phyloP scores from a whole-genome alignment of 2,113 vertebrate genomes.

The Peromyscus maniculatus region DNA sequence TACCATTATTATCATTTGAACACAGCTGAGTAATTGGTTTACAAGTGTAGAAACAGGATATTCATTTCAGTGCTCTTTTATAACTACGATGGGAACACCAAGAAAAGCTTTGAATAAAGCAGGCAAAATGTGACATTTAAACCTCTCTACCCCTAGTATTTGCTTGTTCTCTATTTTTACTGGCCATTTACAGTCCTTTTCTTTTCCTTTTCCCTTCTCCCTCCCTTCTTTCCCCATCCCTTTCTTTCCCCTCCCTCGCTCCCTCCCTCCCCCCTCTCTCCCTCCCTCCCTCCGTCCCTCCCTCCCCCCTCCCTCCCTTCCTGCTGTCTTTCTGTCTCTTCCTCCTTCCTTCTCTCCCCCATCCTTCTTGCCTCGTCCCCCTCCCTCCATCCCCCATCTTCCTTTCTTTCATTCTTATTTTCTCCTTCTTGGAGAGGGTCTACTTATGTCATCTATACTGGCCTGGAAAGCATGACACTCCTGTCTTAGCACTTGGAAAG shows the following conservation, averaged over 20 bases:
- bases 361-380: too few relatives aligned
- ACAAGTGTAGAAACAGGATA: constrained; percentile 4
- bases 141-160: background rate
- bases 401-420: background rate
- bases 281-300: background rate
- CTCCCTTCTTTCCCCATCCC: rapidly evolving
- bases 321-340: background rate
- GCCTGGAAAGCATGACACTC: background rate
- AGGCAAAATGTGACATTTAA: background rate
- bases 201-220: rapidly evolving
- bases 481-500: background rate
- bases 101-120: constrained; percentile 30
- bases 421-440: background rate
- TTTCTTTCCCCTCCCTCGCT: background rate
- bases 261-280: too few relatives aligned
- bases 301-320: background rate
- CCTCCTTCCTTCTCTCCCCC: background rate
- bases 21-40: background rate
- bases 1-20: background rate
- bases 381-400: background rate
- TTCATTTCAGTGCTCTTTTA: background rate
- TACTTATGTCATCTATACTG: background rate
- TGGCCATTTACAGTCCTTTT: background rate
- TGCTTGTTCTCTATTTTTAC: constrained; percentile 5
- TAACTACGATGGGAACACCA: background rate